phyloP scores from a whole-genome alignment of 1,140 invertebrate genomes.

The Pomacea maculata region DNA sequence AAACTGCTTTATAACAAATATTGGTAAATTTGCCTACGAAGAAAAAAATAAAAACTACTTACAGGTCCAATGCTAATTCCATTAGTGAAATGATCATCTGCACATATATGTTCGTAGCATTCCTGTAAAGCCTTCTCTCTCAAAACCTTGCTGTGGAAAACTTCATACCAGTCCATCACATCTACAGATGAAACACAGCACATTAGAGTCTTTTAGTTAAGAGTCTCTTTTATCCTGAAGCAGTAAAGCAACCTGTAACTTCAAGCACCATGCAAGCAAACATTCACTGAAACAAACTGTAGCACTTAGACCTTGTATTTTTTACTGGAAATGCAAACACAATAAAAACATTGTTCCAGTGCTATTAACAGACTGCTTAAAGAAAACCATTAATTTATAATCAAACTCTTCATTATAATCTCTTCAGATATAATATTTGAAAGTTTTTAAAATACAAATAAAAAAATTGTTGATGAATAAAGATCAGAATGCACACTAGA shows the following conservation, averaged over 20 bases:
- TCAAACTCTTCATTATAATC: too few species aligned
- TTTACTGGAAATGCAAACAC: background rate
- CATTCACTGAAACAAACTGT: background rate
- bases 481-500: too few species aligned
- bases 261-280: background rate
- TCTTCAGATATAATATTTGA: too few species aligned
- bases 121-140: slow-evolving; percentile 43
- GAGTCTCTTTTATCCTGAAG: background rate
- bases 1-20: too few species aligned
- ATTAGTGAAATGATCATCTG: slow-evolving; percentile 57
- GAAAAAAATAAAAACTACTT: slow-evolving; percentile 17
- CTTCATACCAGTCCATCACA: slow-evolving; percentile 50
- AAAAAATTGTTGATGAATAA: too few species aligned
- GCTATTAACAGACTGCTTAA: too few species aligned
- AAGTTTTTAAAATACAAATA: too few species aligned
- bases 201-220: background rate
- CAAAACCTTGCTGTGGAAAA: slow-evolving; percentile 28
- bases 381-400: too few species aligned
- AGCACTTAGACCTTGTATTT: background rate
- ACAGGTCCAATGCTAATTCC: slow-evolving; percentile 60
- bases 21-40: background rate
- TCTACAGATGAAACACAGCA: slow-evolving; percentile 29
- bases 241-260: too few species aligned
- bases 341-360: background rate
- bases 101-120: slow-evolving; percentile 54